A percentile compares a stretch with the other conserved stretches of the same genome.
These are phyloP conservation scores for Helleia helle DNA, from an alignment of 2,888 invertebrate species.

Conservation along the genomic window DNA sequence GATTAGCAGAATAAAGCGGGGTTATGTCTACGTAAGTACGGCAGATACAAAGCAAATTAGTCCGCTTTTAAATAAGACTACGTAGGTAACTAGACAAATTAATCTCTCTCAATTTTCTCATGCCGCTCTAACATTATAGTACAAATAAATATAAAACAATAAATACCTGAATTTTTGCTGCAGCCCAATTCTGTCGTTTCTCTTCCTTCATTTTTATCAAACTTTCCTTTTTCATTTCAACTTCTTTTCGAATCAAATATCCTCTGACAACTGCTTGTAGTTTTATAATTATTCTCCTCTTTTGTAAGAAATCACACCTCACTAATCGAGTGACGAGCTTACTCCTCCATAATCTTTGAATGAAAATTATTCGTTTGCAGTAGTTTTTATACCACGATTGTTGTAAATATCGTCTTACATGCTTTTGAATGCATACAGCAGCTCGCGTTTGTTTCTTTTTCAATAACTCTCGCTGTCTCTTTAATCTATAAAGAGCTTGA, in stretches of 20 bases:
- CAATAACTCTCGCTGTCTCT: conserved; percentile 26
- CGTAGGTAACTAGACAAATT: no score
- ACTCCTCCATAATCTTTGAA: conserved; percentile 59
- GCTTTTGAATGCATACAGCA: conserved; percentile 46
- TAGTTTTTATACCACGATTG: conserved; percentile 37
- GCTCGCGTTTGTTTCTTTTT: conserved; percentile 33
- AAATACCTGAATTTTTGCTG: conserved; percentile 76
- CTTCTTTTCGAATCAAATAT: conserved; percentile 57
- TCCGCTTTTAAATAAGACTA: no score
- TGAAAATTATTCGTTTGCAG: conserved; percentile 32
- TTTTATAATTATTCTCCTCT: conserved; percentile 36
- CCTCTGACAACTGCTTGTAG: conserved; percentile 64
- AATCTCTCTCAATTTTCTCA: no score
- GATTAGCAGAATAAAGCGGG: no score
- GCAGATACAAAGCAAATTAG: no score
- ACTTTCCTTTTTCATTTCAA: conserved; percentile 52
- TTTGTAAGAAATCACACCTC: conserved; percentile 43
- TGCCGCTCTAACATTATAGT: no score
- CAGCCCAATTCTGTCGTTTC: conserved; percentile 62
- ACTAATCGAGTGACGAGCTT: conserved; percentile 44
- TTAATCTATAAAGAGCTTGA: conserved; percentile 51
- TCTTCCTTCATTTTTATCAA: conserved; percentile 53
- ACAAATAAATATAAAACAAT: conserved; percentile 9
- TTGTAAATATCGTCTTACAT: conserved; percentile 40
- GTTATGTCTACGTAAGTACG: no score